Evolutionary conservation across 1,140 invertebrate species (phyloP).

Genomic region (Akabosia matsudoensis): DNA sequence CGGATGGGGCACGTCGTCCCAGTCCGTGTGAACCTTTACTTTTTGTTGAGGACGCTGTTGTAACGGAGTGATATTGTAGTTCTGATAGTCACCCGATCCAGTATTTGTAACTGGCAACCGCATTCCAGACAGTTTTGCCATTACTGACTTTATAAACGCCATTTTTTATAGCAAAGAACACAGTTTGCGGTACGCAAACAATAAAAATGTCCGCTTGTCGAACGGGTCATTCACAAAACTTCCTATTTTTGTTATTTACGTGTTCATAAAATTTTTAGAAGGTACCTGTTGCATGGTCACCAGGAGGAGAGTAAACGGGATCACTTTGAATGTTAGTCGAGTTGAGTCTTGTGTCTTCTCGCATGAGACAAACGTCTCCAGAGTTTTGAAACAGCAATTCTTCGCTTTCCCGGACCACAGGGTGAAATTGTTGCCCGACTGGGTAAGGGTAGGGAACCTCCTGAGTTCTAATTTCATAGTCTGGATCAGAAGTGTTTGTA

Average conservation of each 20-base stretch:
- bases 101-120: not conserved
- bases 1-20: not conserved
- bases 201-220: too few relatives aligned
- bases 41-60: too few relatives aligned
- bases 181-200: not conserved
- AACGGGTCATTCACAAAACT: too few relatives aligned
- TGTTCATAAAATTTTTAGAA: not conserved
- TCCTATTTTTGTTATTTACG: not conserved
- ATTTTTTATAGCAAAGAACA: not conserved
- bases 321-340: not conserved
- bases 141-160: not conserved
- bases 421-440: not conserved
- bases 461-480: not conserved
- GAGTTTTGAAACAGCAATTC: not conserved
- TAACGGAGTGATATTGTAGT: not conserved
- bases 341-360: not conserved
- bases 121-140: constrained; percentile 4
- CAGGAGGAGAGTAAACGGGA: not conserved
- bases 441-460: not conserved
- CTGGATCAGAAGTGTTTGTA: not conserved
- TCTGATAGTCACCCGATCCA: not conserved
- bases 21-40: too few relatives aligned
- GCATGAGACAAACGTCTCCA: too few relatives aligned
- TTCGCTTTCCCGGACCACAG: not conserved
- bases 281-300: constrained; percentile 15